Evolutionary conservation across 2,113 vertebrate species (phyloP), one percentile per base, ranked within the genome.

Genomic region (Sialia sialis): DNA sequence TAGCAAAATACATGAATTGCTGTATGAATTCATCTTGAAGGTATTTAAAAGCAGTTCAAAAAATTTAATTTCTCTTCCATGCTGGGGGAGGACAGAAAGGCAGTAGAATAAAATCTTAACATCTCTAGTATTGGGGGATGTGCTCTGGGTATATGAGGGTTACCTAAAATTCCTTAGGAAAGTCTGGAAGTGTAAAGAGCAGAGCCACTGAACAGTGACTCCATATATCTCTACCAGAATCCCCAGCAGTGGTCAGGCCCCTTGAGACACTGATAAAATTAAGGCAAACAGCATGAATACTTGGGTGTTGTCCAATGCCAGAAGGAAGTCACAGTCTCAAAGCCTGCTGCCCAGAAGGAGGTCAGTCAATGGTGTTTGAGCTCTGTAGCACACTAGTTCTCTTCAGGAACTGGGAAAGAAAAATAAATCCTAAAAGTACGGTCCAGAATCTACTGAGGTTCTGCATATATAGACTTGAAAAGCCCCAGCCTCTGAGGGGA

Each of bases 241-340:
- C 62, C 84, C 36, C 49, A 94, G 49, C 62, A 92, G 49, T 79
- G 73, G 77, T 84, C 86, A 78, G 51, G 73, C 43, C 87, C 77
- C 66, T 94, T 95, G 74, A 93, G 70, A 74, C 87, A 63, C 63
- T 95, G 81, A 93, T 96, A 91, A 94, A 92, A 91, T 90, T 73
- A 84, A 75, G 46, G 62, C 58, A 84, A 85, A 49, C 67, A 85
- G 55, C 78, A 80, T 95, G 81, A 95, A 95, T 95, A 74, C 62
- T 96, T 95, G 93, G 77, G 73, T 82, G 70, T 39, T 93, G 46
- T 95, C 89, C 87, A 97, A 9, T 83, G 70, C 87, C 91, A 93
- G 74, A 93, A 95, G 93, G 87, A 95, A 94, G 93, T 94, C 91
- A 79, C 55, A 85, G 93, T 87, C 84, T 95, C 86, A 95, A 94